phyloP scores from a whole-genome alignment of 1,140 invertebrate species.

The Chymomyza costata region DNA sequence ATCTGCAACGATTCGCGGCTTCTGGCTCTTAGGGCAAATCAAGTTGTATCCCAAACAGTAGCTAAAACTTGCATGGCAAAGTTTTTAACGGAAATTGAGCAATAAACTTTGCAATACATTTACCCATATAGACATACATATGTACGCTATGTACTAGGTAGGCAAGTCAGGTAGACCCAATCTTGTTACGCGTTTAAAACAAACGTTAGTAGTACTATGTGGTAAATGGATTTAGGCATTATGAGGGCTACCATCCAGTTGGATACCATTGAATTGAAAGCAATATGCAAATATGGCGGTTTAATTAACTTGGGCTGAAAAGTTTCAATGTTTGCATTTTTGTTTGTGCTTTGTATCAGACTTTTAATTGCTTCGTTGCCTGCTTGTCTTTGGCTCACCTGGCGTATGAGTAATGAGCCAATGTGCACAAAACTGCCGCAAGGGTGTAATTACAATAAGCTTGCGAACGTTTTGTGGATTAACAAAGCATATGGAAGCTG shows the following conservation, averaged over 20 bases:
- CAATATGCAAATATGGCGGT: conserved; percentile 70
- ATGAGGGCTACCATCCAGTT: conserved; percentile 24
- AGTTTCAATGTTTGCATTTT: conserved; percentile 17
- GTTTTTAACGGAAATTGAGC: conserved; percentile 63
- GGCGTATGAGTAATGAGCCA: conserved; percentile 59
- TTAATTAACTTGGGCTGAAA: conserved; percentile 59
- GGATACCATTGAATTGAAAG: conserved; percentile 45
- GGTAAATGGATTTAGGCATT: conserved; percentile 1
- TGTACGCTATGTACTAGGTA: too few species aligned
- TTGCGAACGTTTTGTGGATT: too few species aligned
- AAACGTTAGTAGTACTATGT: conserved; percentile 17
- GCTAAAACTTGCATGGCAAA: conserved; percentile 64
- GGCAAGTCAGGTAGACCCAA: conserved; percentile 8
- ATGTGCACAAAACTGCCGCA: too few species aligned
- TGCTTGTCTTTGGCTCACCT: conserved; percentile 24
- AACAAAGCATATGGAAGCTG: too few species aligned
- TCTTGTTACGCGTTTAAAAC: conserved; percentile 8
- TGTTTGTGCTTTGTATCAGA: conserved; percentile 31
- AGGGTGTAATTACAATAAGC: too few species aligned
- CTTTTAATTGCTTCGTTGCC: conserved; percentile 67
- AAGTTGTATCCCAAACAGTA: conserved; percentile 63
- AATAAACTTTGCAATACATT: conserved; percentile 57
- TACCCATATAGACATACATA: conserved; percentile 15
- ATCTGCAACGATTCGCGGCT: not conserved
- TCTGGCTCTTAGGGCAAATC: conserved; percentile 28